Evolutionary conservation across 2,797 vertebrate species (phyloP).

Genomic region (Schizopygopsis pylzovi): DNA sequence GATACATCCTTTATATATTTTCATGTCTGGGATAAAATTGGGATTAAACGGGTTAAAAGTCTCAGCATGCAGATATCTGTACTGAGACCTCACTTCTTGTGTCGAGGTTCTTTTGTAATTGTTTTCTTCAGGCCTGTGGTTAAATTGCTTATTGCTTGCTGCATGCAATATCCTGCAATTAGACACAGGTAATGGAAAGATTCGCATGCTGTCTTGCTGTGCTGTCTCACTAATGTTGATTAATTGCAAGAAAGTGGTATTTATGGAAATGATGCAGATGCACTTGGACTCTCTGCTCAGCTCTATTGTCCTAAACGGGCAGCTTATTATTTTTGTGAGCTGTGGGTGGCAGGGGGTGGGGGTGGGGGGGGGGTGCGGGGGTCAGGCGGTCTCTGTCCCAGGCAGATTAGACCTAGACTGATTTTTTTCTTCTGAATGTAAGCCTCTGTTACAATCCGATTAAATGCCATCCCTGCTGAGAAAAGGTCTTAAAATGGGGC

Average conservation of each 20-base stretch:
- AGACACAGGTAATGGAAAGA: conserved; percentile 39
- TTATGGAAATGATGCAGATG: conserved; percentile 35
- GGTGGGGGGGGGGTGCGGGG: conserved; percentile 11
- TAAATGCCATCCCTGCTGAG: conserved; percentile 40
- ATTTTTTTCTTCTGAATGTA: conserved; percentile 56
- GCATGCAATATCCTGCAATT: conserved; percentile 18
- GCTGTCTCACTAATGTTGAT: conserved; percentile 12
- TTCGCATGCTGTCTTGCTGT: not conserved
- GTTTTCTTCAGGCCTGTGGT: not conserved
- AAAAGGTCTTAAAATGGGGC: conserved; percentile 40
- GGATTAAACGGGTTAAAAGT: not conserved
- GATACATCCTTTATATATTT: no score
- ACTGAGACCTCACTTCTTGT: not conserved
- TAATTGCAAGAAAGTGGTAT: conserved; percentile 41
- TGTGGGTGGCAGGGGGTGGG: not conserved
- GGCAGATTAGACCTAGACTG: conserved; percentile 55
- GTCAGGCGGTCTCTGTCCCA: conserved; percentile 32
- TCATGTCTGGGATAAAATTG: no score
- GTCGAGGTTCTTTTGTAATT: not conserved
- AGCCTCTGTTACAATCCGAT: conserved; percentile 62
- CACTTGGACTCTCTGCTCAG: not conserved
- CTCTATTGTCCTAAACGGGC: conserved; percentile 10
- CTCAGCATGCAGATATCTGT: not conserved
- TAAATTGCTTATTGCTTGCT: conserved; percentile 15
- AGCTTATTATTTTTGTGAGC: not conserved